Percentiles rank a stretch among this genome's conserved stretches.
Evolutionary conservation across 2,888 invertebrate species (phyloP).

Genomic region (Colostygia pectinataria): DNA sequence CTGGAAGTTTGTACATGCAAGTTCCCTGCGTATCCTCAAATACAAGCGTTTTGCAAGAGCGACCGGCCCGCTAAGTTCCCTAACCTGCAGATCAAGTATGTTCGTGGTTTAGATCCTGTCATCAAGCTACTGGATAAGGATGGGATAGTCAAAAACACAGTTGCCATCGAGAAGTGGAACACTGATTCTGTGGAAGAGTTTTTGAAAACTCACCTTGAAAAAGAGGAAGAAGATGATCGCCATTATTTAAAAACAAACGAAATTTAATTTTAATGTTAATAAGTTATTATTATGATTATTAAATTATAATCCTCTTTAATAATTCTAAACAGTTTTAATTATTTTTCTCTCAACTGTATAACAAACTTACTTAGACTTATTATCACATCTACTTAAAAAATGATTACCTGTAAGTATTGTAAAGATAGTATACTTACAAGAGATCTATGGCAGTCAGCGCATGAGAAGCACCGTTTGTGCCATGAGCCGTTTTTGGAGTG

Average conservation of each 20-base stretch:
- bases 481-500: conserved; percentile 95
- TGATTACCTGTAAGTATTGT: no score
- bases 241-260: conserved; percentile 85
- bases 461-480: conserved; percentile 97
- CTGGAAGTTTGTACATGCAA: conserved; percentile 99
- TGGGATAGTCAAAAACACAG: conserved; percentile 91
- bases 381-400: no score
- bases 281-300: conserved; percentile 3
- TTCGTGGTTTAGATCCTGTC: conserved; percentile 96
- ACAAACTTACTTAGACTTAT: no score
- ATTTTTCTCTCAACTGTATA: no score
- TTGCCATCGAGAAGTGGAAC: conserved; percentile 99
- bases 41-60: conserved; percentile 98
- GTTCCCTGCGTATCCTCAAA: conserved; percentile 98
- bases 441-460: conserved; percentile 93
- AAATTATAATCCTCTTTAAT: background rate
- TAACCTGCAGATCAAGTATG: conserved; percentile 95
- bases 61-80: conserved; percentile 94
- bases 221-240: conserved; percentile 79
- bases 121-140: conserved; percentile 94
- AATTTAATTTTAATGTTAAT: conserved; percentile 60
- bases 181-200: conserved; percentile 99
- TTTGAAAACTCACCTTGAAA: conserved; percentile 92
- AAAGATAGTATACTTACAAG: conserved; percentile 80
- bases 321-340: background rate